Conservation (phyloP, 1,140 invertebrate species). For the Portunus trituberculatus region DNA sequence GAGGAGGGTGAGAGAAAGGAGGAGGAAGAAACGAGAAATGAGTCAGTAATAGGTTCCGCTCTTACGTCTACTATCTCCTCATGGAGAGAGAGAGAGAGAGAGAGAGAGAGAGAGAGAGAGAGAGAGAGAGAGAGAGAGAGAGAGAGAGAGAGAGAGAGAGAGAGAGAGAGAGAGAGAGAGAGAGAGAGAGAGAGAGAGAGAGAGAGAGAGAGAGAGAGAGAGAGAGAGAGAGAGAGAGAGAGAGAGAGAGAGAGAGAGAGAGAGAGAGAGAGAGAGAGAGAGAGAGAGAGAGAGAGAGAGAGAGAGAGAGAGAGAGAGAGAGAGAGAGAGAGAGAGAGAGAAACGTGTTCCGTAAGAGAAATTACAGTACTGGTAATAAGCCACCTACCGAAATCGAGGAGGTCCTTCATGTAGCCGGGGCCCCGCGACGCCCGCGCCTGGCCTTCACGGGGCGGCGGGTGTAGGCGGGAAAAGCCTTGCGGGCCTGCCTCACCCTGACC, state of each 20-base stretch:
- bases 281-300: conserved; percentile 20
- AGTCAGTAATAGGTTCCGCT: conserved; percentile 9
- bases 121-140: conserved; percentile 20
- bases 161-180: conserved; percentile 12
- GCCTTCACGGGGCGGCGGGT: neutral
- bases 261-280: conserved; percentile 18
- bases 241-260: neutral
- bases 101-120: conserved; percentile 4
- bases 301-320: conserved; percentile 20
- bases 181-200: neutral
- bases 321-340: neutral
- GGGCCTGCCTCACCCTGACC: neutral
- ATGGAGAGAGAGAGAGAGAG: neutral
- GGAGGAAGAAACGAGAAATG: neutral
- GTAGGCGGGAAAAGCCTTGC: neutral
- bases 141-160: conserved; percentile 20
- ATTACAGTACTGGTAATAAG: neutral
- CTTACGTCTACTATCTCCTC: neutral
- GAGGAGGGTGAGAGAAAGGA: neutral
- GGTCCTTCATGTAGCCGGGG: neutral
- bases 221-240: neutral
- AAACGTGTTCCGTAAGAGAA: neutral
- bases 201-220: neutral
- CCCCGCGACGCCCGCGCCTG: neutral
- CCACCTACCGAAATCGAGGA: conserved; percentile 39